A percentile compares a stretch with the other conserved stretches of the same genome.
Conservation (phyloP, 2,888 invertebrate species). For the Dasypolia templi region DNA sequence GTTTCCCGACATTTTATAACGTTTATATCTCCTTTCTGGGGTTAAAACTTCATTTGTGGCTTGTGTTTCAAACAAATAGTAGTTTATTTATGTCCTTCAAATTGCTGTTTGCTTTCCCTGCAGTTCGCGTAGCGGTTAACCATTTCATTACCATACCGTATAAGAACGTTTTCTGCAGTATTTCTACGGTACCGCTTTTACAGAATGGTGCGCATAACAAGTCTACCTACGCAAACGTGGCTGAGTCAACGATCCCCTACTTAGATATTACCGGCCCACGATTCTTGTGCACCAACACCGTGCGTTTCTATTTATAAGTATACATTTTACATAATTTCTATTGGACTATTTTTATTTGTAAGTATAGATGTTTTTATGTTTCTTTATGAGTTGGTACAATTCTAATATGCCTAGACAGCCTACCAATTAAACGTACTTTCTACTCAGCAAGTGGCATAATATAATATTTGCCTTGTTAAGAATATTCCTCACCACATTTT, state of each 20-base stretch:
- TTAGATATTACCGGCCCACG: slow-evolving; percentile 67
- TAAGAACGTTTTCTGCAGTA: slow-evolving; percentile 68
- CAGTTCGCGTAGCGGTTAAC: slow-evolving; percentile 55
- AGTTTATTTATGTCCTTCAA: slow-evolving; percentile 51
- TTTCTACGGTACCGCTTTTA: slow-evolving; percentile 62
- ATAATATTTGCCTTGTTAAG: slow-evolving; percentile 13
- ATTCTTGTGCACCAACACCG: slow-evolving; percentile 67
- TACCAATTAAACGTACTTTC: not conserved
- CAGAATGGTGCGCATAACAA: slow-evolving; percentile 65
- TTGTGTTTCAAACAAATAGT: slow-evolving; percentile 39
- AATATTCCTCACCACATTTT: slow-evolving; percentile 4
- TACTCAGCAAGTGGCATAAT: not conserved
- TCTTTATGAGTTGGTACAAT: not conserved
- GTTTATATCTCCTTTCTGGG: slow-evolving; percentile 11
- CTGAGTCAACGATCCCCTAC: slow-evolving; percentile 77
- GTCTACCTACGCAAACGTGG: slow-evolving; percentile 72
- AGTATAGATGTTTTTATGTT: not conserved
- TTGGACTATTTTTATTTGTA: not conserved
- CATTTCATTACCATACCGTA: slow-evolving; percentile 72
- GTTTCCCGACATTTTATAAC: slow-evolving; percentile 13
- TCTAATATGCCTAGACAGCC: not conserved
- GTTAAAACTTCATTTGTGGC: slow-evolving; percentile 56
- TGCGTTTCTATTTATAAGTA: slow-evolving; percentile 62
- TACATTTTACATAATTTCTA: slow-evolving; percentile 10
- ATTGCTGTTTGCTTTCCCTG: slow-evolving; percentile 62